Percentiles rank a stretch among this genome's conserved stretches.
phyloP scores from a whole-genome alignment of 35 echinoderm and acorn worm genomes.

The Eucidaris tribuloides region DNA sequence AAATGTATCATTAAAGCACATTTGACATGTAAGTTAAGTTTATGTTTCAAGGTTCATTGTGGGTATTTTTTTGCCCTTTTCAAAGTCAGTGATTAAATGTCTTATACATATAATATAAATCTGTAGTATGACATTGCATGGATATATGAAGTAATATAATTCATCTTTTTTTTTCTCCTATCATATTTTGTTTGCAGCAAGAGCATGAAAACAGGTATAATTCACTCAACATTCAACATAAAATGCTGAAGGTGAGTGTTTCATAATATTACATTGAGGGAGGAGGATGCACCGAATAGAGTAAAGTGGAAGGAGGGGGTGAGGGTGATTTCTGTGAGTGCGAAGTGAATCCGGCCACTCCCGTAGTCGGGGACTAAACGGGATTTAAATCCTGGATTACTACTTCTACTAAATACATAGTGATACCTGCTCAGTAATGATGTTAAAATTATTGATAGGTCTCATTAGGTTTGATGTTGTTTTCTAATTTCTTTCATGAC shows the following conservation, averaged over 20 bases:
- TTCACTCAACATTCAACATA: conserved; percentile 50
- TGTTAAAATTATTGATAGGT: no score
- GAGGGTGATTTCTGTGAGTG: background rate
- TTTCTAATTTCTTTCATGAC: no score
- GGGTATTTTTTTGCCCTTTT: no score
- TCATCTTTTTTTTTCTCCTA: background rate
- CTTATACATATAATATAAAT: no score
- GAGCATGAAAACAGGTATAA: conserved; percentile 42
- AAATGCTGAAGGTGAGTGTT: conserved; percentile 37
- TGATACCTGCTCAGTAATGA: background rate
- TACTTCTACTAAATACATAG: background rate
- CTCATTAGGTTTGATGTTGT: no score
- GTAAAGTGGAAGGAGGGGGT: background rate
- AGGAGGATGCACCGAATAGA: background rate
- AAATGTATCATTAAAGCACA: no score
- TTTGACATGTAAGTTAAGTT: no score
- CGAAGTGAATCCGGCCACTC: background rate
- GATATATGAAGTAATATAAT: no score
- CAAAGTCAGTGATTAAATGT: no score
- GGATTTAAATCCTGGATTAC: background rate
- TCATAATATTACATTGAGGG: background rate
- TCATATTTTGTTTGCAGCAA: conserved; percentile 11
- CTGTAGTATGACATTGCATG: no score
- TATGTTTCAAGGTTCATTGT: no score
- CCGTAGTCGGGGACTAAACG: background rate